These are phyloP conservation scores for Labeo rohita DNA, from an alignment of 2,113 vertebrate species.

Conservation along the genomic window DNA sequence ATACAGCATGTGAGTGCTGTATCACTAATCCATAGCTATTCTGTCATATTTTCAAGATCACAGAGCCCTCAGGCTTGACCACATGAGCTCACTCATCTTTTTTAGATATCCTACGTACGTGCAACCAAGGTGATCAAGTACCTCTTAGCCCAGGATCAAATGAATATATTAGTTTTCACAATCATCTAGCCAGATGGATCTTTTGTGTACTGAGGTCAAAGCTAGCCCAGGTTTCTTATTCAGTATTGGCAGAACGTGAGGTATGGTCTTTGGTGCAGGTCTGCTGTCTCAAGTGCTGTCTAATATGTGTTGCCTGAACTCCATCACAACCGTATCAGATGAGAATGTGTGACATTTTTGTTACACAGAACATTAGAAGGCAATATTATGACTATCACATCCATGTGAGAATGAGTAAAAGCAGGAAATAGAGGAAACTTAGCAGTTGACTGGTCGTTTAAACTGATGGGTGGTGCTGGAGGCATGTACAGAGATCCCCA, in stretches of 20 bases:
- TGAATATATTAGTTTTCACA: constrained; percentile 34
- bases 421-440: constrained; percentile 50
- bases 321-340: constrained; percentile 24
- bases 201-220: constrained; percentile 13
- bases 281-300: not conserved
- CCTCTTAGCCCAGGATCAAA: not conserved
- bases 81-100: not conserved
- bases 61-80: not conserved
- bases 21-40: constrained; percentile 9
- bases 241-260: constrained; percentile 26
- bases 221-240: constrained; percentile 26
- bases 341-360: not conserved
- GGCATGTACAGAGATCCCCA: constrained; percentile 44
- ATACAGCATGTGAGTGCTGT: not conserved
- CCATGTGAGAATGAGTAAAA: constrained; percentile 34
- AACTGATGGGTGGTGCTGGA: constrained; percentile 45
- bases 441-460: constrained; percentile 44
- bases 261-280: constrained; percentile 13
- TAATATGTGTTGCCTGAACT: constrained; percentile 6
- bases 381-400: not conserved
- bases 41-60: constrained; percentile 19
- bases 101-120: not conserved
- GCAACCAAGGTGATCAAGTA: not conserved
- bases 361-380: constrained; percentile 10
- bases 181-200: constrained; percentile 16